Evolutionary conservation across 2,888 invertebrate genomes (phyloP), one percentile per base, ranked within the genome.

Genomic region (Oasisia sp.): DNA sequence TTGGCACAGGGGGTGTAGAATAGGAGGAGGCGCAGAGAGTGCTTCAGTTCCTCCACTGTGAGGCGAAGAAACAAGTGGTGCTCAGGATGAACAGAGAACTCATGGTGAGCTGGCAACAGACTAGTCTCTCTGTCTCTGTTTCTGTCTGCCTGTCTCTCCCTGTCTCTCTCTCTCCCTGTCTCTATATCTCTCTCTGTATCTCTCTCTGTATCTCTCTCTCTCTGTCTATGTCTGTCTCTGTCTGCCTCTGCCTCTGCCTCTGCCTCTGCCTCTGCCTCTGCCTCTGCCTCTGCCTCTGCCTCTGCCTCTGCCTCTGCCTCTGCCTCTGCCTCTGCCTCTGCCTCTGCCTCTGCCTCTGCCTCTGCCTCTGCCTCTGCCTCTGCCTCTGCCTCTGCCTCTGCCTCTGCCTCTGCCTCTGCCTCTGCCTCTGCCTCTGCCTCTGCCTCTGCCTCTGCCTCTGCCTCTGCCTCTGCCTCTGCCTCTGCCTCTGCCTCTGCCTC

Each of bases 371-470:
- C 38, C 32, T 90, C 32, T 90, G 8, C 90, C 90, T 50, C 50
- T 50, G 8, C 50, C 50, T 50, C 50, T 50, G 8, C 50, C 50
- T 50, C 90, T 90, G 8, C 38, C 90, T 90, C 90, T 90, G 8
- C 38, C 90, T 90, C 90, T 90, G 8, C 38, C 90, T 90, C 38
- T 90, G 8, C 38, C 90, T 90, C 90, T 90, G 8, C 38, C 90
- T 90, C 90, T 90, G 8, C 38, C 90, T 90, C 90, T 90, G 8
- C 38, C 90, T 90, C 90, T 90, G 8, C 38, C 90, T 90, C 90
- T 90, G 8, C 38, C 90, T 90, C 50, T 90, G 8, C 38, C 32
- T 90, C 32, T 90, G 8, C 38, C 32, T 90, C 32, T 90, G 8
- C 38, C 32, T 32, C 38, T 90, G 8, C 38, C 90, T 90, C 90